Base-by-base conservation (phyloP, 2,113 vertebrate genomes). In the Ibidorhyncha struthersii region DNA sequence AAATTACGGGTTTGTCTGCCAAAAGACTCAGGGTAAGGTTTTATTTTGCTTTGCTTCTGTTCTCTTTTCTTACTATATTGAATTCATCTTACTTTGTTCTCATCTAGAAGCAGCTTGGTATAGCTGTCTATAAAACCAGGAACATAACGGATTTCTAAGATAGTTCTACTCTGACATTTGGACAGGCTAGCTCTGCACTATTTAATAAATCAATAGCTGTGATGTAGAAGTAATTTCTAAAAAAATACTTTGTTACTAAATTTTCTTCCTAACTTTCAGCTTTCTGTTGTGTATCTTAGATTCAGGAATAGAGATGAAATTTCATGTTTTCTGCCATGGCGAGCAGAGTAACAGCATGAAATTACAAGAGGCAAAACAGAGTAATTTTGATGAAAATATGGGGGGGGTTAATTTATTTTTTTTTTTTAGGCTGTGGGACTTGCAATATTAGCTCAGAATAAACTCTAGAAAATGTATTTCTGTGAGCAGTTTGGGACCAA, bases 1-100 rank as follows among this genome's bases (percentile, higher is more conserved):
- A 84, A 97, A 96, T 47, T 99, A 99, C 25, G 99, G 99, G 47
- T 99, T 99, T 98, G 95, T 99, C 72, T 99, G 99, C 98, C 99
- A 99, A 82, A 99, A 99, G 98, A 80, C 95, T 90, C 99, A 98
- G 97, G 99, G 99, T 99, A 97, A 95, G 98, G 32, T 92, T 96
- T 80, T 72, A 45, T 69, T 80, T 85, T 80, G 56, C 66, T 94
- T 97, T 86, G 43, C 71, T 93, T 66, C 26, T 86, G 9, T 79
- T 82, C 29, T 88, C 38, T 84, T 89, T 82, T 73, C 23, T 79
- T 73, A 32, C 25, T 32, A 0, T 59, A 36, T 36, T 74, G 50
- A 61, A 38, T 90, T 88, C 5, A 9, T 56, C 25, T 32, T 47
- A 52, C 7, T n/a, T 73, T 53, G 47, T 59, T 86, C 72, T 80